Evolutionary conservation across 2,113 vertebrate species (phyloP).

Genomic region (Empidonax traillii): DNA sequence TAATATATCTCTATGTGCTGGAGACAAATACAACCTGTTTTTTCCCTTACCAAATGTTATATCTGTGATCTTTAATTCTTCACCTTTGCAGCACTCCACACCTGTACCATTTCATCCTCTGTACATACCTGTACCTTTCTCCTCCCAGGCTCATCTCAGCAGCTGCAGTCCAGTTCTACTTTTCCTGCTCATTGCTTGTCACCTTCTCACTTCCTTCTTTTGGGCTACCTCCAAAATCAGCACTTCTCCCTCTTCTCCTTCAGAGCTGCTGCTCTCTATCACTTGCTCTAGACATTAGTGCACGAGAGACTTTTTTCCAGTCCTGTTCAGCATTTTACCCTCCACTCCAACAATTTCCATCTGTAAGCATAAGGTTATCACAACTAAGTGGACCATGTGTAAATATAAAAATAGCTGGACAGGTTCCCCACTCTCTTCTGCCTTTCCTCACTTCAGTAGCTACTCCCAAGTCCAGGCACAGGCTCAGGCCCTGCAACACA

Average conservation of each 20-base stretch:
- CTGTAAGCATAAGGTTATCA: not conserved
- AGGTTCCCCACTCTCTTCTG: not conserved
- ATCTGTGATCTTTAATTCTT: not conserved
- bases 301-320: not conserved
- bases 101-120: not conserved
- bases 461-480: not conserved
- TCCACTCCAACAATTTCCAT: not conserved
- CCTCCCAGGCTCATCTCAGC: not conserved
- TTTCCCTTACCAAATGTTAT: not conserved
- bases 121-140: not conserved
- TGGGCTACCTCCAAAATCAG: not conserved
- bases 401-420: not conserved
- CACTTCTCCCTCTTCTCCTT: not conserved
- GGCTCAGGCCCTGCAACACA: not conserved
- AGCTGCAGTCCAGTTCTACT: not conserved
- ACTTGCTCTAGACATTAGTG: not conserved
- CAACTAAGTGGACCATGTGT: not conserved
- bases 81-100: not conserved
- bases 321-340: not conserved
- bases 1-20: not conserved
- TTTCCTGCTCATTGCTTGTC: not conserved
- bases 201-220: not conserved
- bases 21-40: not conserved
- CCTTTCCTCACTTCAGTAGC: not conserved
- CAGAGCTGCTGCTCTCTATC: not conserved